Conservation (phyloP, 2,888 invertebrate species). For the Xanthia togata region DNA sequence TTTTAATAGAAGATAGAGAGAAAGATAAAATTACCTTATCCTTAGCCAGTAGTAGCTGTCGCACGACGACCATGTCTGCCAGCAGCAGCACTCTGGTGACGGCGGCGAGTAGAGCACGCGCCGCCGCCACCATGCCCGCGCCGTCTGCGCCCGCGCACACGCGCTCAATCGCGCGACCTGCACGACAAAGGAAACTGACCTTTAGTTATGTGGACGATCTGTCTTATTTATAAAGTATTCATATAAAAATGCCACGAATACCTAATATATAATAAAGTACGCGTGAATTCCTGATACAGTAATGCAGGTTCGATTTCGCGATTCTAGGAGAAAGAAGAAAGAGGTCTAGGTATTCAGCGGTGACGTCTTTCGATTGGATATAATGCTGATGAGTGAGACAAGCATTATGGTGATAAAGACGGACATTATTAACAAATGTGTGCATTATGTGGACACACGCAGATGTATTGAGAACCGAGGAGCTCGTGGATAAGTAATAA, state of each 20-base stretch:
- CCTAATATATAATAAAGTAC: background rate
- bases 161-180: slow-evolving; percentile 97
- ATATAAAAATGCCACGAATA: background rate
- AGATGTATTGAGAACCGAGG: background rate
- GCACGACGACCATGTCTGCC: slow-evolving; percentile 99
- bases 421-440: background rate
- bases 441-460: background rate
- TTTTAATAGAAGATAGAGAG: background rate
- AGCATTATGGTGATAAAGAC: background rate
- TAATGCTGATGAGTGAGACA: background rate
- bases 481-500: too few species aligned
- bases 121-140: slow-evolving; percentile 96
- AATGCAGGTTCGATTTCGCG: background rate
- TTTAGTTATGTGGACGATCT: background rate
- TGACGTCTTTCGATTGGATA: background rate
- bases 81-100: slow-evolving; percentile 98
- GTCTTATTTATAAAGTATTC: background rate
- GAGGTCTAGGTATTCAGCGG: background rate
- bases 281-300: too few species aligned
- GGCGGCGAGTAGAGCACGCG: slow-evolving; percentile 97
- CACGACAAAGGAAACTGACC: slow-evolving; percentile 42
- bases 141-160: slow-evolving; percentile 95
- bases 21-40: slow-evolving; percentile 94
- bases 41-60: slow-evolving; percentile 98
- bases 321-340: too few species aligned